Percentiles rank a stretch among this genome's conserved stretches.
phyloP scores from a whole-genome alignment of 2,113 vertebrate species.

The Datnioides undecimradiatus region DNA sequence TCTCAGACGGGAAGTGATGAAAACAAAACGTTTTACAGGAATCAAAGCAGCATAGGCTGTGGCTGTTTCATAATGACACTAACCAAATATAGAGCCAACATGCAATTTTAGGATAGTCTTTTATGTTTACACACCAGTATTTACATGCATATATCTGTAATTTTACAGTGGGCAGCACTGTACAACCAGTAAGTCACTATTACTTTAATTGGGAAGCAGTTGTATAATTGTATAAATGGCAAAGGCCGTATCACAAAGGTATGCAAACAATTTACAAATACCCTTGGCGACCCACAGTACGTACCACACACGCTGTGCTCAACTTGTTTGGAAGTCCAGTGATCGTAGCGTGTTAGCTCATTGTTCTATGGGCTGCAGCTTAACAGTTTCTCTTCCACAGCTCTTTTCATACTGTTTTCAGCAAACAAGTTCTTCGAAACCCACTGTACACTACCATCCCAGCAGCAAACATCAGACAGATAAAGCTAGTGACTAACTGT shows the following conservation, averaged over 20 bases:
- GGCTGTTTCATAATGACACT: not conserved
- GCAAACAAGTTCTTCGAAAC: too few species aligned
- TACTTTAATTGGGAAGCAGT: not conserved
- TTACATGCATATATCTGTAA: not conserved
- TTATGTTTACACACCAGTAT: not conserved
- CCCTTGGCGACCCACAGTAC: not conserved
- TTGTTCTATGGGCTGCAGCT: too few species aligned
- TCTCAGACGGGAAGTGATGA: conserved; percentile 5
- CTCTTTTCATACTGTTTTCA: too few species aligned
- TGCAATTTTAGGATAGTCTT: not conserved
- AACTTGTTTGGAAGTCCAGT: not conserved
- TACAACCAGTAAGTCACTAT: not conserved
- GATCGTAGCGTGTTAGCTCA: too few species aligned
- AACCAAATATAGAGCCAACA: not conserved
- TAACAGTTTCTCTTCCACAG: too few species aligned
- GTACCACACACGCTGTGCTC: not conserved
- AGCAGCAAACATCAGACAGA: too few species aligned
- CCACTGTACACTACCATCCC: too few species aligned
- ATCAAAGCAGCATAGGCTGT: not conserved
- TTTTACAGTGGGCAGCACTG: not conserved
- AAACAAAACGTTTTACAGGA: conserved; percentile 38
- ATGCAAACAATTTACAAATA: not conserved
- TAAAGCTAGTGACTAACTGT: too few species aligned
- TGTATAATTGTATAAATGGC: not conserved
- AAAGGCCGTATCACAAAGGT: not conserved